Evolutionary conservation across 1,140 invertebrate genomes (phyloP).

Genomic region (Ceratitis capitata): DNA sequence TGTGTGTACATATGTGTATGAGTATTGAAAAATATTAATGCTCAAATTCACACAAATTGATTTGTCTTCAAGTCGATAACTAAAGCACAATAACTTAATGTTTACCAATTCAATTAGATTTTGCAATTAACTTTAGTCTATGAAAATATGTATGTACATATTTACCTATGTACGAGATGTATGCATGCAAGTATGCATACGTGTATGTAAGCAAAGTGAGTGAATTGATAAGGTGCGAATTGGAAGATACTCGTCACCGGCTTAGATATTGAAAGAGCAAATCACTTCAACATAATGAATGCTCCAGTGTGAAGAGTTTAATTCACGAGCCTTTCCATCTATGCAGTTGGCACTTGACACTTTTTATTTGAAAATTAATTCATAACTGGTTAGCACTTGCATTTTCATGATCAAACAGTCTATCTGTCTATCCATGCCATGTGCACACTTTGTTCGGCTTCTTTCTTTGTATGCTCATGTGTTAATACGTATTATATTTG

Average conservation of each 20-base stretch:
- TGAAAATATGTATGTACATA: background rate
- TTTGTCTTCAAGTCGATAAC: background rate
- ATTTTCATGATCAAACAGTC: background rate
- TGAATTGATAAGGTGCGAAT: background rate
- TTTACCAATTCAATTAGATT: constrained; percentile 52
- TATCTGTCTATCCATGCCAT: background rate
- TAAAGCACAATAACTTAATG: background rate
- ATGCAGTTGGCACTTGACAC: background rate
- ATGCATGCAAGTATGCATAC: background rate
- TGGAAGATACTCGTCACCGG: background rate
- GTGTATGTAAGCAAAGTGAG: background rate
- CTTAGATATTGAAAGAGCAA: background rate
- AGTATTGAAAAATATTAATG: background rate
- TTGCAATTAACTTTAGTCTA: constrained; percentile 47
- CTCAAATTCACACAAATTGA: background rate
- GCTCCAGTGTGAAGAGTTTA: background rate
- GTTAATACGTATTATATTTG: background rate
- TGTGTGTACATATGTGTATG: background rate
- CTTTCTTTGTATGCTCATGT: background rate
- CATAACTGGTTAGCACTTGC: background rate
- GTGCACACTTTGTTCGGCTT: background rate
- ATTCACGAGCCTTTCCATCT: background rate
- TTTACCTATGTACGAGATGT: background rate
- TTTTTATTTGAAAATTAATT: background rate
- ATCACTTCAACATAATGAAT: background rate